Percentiles rank a stretch among this genome's conserved stretches.
Evolutionary conservation across 2,888 invertebrate genomes (phyloP).

Genomic region (Suillia variegata): DNA sequence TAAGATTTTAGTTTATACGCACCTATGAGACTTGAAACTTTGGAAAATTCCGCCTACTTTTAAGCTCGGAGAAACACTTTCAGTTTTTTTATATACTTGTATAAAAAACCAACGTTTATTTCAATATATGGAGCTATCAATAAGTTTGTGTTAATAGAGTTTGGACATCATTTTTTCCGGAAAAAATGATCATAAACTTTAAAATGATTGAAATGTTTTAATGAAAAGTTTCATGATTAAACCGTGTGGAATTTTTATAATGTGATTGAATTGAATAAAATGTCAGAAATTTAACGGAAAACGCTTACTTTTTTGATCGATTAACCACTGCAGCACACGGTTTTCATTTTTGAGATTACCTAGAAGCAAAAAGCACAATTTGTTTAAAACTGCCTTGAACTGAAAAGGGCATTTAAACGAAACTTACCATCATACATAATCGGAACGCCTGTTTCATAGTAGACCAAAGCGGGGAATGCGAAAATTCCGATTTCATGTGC

Average conservation of each 20-base stretch:
- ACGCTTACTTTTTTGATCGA: constrained; percentile 95
- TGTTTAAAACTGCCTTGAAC: neutral
- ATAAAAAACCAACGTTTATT: too few relatives aligned
- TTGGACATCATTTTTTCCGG: too few relatives aligned
- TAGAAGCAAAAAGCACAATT: constrained; percentile 50
- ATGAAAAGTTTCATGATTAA: neutral
- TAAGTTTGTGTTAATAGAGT: constrained; percentile 23
- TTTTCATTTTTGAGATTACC: constrained; percentile 94
- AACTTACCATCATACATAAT: constrained; percentile 93
- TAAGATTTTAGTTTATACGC: constrained; percentile 21
- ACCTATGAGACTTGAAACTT: constrained; percentile 20
- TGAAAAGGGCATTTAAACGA: too few relatives aligned
- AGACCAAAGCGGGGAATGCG: constrained; percentile 89
- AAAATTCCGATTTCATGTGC: constrained; percentile 91
- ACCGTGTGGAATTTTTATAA: neutral
- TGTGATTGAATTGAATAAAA: neutral
- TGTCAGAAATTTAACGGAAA: constrained; percentile 54
- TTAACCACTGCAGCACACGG: constrained; percentile 94
- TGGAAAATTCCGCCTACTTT: constrained; percentile 13
- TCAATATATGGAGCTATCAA: constrained; percentile 27
- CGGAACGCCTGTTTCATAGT: constrained; percentile 91
- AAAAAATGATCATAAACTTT: neutral
- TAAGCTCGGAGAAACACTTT: constrained; percentile 24
- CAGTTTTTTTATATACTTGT: constrained; percentile 25
- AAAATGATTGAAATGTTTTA: neutral